These are phyloP conservation scores for Apodemia hepburni DNA, from an alignment of 2,888 invertebrate genomes.

Conservation along the genomic window DNA sequence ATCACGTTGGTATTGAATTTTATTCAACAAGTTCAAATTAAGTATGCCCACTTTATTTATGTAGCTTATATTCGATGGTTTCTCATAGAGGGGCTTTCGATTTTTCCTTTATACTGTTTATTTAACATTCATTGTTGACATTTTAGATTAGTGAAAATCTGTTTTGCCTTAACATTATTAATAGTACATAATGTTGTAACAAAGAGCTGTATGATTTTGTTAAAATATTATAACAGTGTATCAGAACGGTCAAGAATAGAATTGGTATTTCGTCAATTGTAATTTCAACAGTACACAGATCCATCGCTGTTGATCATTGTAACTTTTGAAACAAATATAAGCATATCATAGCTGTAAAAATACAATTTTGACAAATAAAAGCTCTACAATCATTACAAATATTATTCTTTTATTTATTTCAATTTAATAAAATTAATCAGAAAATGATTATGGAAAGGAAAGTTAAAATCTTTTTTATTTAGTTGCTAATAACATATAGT, in stretches of 20 bases:
- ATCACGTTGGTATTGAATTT: too few species aligned
- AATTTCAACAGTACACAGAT: slow-evolving; percentile 61
- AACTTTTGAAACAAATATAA: slow-evolving; percentile 88
- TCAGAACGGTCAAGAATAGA: slow-evolving; percentile 60
- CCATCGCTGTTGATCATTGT: slow-evolving; percentile 81
- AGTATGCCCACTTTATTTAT: slow-evolving; percentile 75
- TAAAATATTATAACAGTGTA: slow-evolving; percentile 48
- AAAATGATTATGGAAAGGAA: too few species aligned
- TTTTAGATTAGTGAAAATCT: slow-evolving; percentile 75
- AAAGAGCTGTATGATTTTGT: slow-evolving; percentile 72
- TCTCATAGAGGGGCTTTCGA: slow-evolving; percentile 49
- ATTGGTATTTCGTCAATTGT: slow-evolving; percentile 71
- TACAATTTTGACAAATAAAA: slow-evolving; percentile 91
- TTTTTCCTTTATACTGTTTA: slow-evolving; percentile 68
- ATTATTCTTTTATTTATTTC: slow-evolving; percentile 48
- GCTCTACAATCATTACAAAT: slow-evolving; percentile 81
- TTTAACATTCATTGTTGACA: slow-evolving; percentile 78
- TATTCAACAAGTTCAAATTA: slow-evolving; percentile 77
- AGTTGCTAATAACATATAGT: too few species aligned
- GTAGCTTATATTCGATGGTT: slow-evolving; percentile 62
- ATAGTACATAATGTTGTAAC: slow-evolving; percentile 71
- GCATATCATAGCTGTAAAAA: slow-evolving; percentile 96
- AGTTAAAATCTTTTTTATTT: too few species aligned
- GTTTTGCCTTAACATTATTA: slow-evolving; percentile 77
- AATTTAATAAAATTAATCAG: too few species aligned